Evolutionary conservation across 2,888 invertebrate genomes (phyloP).

Genomic region (Alcis repandata): DNA sequence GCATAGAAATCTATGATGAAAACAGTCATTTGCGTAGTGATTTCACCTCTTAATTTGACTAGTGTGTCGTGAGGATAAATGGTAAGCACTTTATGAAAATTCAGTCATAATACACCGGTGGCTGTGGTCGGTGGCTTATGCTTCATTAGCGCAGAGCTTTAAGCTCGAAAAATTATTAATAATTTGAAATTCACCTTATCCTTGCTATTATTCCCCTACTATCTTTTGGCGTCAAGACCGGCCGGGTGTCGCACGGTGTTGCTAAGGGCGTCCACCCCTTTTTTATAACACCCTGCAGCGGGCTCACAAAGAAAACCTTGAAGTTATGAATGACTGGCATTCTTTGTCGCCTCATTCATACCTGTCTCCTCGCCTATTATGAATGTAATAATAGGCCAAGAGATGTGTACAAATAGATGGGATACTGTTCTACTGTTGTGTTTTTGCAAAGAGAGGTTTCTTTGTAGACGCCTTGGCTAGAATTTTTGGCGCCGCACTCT

Average conservation of each 20-base stretch:
- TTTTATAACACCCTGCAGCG: conserved; percentile 44
- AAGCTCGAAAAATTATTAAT: not conserved
- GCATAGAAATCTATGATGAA: too few relatives aligned
- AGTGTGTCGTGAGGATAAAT: too few relatives aligned
- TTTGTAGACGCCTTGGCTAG: conserved; percentile 21
- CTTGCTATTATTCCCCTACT: conserved; percentile 4
- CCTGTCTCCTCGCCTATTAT: conserved; percentile 37
- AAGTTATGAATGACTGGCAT: conserved; percentile 50
- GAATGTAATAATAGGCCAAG: conserved; percentile 25
- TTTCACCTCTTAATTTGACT: too few relatives aligned
- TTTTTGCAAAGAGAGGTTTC: conserved; percentile 15
- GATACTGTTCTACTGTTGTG: not conserved
- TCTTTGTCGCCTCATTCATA: conserved; percentile 49
- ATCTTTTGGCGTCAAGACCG: not conserved
- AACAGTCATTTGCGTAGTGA: too few relatives aligned
- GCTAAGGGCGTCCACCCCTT: conserved; percentile 54
- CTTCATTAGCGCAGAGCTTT: too few relatives aligned
- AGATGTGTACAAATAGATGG: conserved; percentile 17
- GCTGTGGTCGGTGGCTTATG: too few relatives aligned
- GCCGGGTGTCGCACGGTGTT: conserved; percentile 33
- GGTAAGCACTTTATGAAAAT: too few relatives aligned
- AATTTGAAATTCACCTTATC: conserved; percentile 1
- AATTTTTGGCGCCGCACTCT: conserved; percentile 28
- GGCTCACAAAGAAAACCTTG: conserved; percentile 50
- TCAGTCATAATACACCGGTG: too few relatives aligned